A percentile compares a stretch with the other conserved stretches of the same genome.
Evolutionary conservation across 1,140 invertebrate genomes (phyloP).

Genomic region (Hylaeus volcanicus): DNA sequence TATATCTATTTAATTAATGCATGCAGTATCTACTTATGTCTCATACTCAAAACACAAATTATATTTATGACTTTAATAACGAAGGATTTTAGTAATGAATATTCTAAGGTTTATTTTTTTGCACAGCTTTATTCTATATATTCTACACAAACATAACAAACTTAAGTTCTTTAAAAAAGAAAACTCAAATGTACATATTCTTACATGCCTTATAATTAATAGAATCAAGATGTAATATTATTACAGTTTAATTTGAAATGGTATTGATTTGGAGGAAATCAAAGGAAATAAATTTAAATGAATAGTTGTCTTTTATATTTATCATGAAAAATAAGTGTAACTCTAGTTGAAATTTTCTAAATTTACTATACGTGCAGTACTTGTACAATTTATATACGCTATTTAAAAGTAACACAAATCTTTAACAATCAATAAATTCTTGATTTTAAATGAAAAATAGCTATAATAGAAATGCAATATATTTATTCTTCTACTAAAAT

Average conservation of each 20-base stretch:
- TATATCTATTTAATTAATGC: slow-evolving; percentile 23
- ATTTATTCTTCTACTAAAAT: slow-evolving; percentile 8
- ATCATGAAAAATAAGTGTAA: slow-evolving; percentile 15
- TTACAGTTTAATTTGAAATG: slow-evolving; percentile 3
- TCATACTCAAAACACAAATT: slow-evolving; percentile 26
- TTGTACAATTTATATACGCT: slow-evolving; percentile 43
- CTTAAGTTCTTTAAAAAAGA: slow-evolving; percentile 22
- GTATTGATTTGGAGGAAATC: neutral
- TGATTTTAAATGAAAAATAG: slow-evolving; percentile 1
- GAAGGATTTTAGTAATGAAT: slow-evolving; percentile 40
- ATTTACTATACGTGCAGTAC: slow-evolving; percentile 25
- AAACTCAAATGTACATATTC: slow-evolving; percentile 13
- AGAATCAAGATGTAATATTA: slow-evolving; percentile 5
- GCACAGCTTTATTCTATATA: slow-evolving; percentile 38
- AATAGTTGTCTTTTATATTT: neutral
- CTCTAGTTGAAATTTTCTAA: slow-evolving; percentile 1
- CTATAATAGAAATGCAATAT: neutral
- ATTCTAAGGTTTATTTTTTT: slow-evolving; percentile 16
- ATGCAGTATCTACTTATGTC: slow-evolving; percentile 52
- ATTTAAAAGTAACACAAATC: slow-evolving; percentile 19
- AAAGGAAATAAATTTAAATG: slow-evolving; percentile 20
- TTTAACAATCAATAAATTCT: slow-evolving; percentile 15
- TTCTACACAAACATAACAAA: slow-evolving; percentile 34
- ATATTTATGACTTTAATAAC: neutral
- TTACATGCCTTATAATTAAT: slow-evolving; percentile 37